These are phyloP conservation scores for Anaspis maculata DNA, from an alignment of 2,888 invertebrate species.

Conservation along the genomic window DNA sequence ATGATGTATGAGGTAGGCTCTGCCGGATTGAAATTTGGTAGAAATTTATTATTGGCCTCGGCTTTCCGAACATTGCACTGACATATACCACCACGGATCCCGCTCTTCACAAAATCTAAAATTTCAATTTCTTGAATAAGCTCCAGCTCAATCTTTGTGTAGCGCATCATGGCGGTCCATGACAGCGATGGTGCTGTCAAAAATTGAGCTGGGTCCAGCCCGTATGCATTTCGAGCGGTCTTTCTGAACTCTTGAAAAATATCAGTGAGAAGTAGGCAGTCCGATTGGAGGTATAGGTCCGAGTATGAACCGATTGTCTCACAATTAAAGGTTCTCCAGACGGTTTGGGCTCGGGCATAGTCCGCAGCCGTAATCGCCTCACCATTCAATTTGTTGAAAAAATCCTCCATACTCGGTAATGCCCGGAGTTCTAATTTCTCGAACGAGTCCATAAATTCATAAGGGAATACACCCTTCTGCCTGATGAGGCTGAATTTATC, in stretches of 20 bases:
- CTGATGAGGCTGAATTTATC: slow-evolving; percentile 14
- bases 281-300: slow-evolving; percentile 13
- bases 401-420: slow-evolving; percentile 17
- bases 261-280: slow-evolving; percentile 11
- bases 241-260: slow-evolving; percentile 16
- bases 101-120: slow-evolving; percentile 23
- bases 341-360: slow-evolving; percentile 25
- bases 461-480: slow-evolving; percentile 30
- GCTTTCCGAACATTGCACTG: slow-evolving; percentile 26
- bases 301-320: slow-evolving; percentile 26
- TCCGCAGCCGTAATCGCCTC: slow-evolving; percentile 18
- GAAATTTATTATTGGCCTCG: slow-evolving; percentile 28
- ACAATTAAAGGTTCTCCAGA: slow-evolving; percentile 27
- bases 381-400: slow-evolving; percentile 18
- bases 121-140: slow-evolving; percentile 25
- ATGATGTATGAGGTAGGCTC: slow-evolving; percentile 9
- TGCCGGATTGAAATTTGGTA: slow-evolving; percentile 8
- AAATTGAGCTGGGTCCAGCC: slow-evolving; percentile 7
- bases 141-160: slow-evolving; percentile 22
- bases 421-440: slow-evolving; percentile 13
- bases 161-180: slow-evolving; percentile 16
- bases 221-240: slow-evolving; percentile 2
- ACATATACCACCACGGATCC: slow-evolving; percentile 28
- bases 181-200: slow-evolving; percentile 5
- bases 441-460: slow-evolving; percentile 20